Base-by-base conservation (phyloP, 2,113 vertebrate genomes). In the Pogonocichla stellata region DNA sequence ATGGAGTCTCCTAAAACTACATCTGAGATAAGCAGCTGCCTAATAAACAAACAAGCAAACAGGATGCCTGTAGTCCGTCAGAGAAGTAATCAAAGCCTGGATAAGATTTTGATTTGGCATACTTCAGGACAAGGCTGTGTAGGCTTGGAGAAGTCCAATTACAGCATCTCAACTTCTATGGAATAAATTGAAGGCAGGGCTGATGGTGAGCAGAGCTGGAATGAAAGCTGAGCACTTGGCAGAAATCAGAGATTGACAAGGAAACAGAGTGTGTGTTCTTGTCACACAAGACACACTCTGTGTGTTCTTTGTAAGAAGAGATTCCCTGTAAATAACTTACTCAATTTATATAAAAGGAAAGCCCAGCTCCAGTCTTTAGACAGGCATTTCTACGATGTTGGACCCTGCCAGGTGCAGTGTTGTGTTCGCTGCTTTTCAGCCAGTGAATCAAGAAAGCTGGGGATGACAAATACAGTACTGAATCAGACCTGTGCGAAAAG, bases 121-220 rank as follows among this genome's bases (percentile, higher is more conserved):
- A 38, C 67, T 83, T 90, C 48, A 88, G 58, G 85, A 92, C 67
- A 54, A 80, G 58, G 45, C 42, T 53, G 45, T 58, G 42, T 43
- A 86, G 82, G 62, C 54, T 61, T 77, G 33, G 20, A 93, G 62
- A 95, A 90, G 58, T 47, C 79, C 75, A 95, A 86, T 86, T 88
- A 92, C 67, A 83, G 79, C 33, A 77, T 77, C 75, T 88, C 58
- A 77, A 33, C 89, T 86, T 88, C 34, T 31, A 58, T 3, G 4
- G 75, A 86, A 86, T 90, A 83, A 93, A 88, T 73, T 90, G 66
- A 80, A 86, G 62, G 57, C 18, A 50, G 84, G 10, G 33, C 33
- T 83, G 71, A 31, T 73, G 58, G 62, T 50, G 67, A 96, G 42
- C 20, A 66, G 92, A 56, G 5, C n/a, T 2, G 2, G 48, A 86